phyloP scores from a whole-genome alignment of 2,113 vertebrate species.

The Cinclus mexicanus region DNA sequence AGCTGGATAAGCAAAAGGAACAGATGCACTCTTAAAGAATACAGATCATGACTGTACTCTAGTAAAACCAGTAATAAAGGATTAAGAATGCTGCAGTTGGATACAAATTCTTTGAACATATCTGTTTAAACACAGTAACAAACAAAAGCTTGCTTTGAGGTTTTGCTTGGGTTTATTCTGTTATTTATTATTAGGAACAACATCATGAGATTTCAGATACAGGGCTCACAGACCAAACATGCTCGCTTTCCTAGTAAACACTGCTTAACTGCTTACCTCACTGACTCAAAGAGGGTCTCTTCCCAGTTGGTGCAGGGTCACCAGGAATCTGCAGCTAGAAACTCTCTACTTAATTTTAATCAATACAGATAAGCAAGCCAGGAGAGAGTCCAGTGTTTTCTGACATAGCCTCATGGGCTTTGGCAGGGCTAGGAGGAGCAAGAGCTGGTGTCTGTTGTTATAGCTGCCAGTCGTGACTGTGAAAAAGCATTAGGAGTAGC shows the following conservation, averaged over 20 bases:
- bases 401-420: not conserved
- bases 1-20: constrained; percentile 37
- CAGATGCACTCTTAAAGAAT: constrained; percentile 42
- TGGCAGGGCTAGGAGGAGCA: not conserved
- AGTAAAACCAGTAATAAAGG: constrained; percentile 35
- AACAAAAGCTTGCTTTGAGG: constrained; percentile 19
- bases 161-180: not conserved
- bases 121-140: constrained; percentile 13
- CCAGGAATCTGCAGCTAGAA: not conserved
- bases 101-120: constrained; percentile 11
- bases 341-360: not conserved
- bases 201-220: not conserved
- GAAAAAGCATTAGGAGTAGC: not conserved
- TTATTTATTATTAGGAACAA: constrained; percentile 9
- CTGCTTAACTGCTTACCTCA: not conserved
- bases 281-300: not conserved
- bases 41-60: constrained; percentile 18
- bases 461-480: not conserved
- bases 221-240: not conserved
- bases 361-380: not conserved
- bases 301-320: not conserved
- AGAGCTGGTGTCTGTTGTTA: not conserved
- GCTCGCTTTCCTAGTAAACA: not conserved
- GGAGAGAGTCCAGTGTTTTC: not conserved
- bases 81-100: constrained; percentile 25